These are phyloP conservation scores for Tapirus terrestris DNA, from an alignment of 2,113 vertebrate species.

Conservation along the genomic window DNA sequence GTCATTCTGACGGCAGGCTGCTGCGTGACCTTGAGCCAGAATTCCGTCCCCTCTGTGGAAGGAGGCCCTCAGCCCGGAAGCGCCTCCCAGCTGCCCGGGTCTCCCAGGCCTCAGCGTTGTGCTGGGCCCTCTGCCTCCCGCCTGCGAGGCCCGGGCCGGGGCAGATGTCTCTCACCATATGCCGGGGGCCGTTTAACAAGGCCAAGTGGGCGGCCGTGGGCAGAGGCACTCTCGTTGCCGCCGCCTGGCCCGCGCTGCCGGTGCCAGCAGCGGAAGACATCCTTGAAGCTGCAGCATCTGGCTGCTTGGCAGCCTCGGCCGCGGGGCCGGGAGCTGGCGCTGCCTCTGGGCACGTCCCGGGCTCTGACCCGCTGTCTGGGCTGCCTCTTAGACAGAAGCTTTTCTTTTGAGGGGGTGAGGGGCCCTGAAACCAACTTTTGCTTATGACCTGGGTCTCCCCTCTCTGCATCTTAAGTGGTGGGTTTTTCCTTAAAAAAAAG, in stretches of 20 bases:
- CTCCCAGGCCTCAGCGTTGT: not conserved
- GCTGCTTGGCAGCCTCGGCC: constrained; percentile 88
- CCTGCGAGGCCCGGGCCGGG: constrained; percentile 66
- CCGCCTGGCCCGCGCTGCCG: constrained; percentile 81
- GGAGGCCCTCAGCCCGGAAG: not conserved
- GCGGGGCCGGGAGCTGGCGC: constrained; percentile 87
- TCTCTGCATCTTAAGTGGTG: constrained; percentile 66
- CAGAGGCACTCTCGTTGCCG: constrained; percentile 40
- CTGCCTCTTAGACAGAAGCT: constrained; percentile 84
- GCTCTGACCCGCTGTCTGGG: constrained; percentile 86
- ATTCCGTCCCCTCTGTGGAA: not conserved
- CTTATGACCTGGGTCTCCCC: constrained; percentile 81
- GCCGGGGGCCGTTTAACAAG: constrained; percentile 76
- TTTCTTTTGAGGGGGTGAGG: constrained; percentile 62
- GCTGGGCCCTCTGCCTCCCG: not conserved
- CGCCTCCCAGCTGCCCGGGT: not conserved
- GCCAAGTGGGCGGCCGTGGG: constrained; percentile 69
- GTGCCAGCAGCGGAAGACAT: constrained; percentile 89
- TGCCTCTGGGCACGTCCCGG: constrained; percentile 89
- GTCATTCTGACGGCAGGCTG: not conserved
- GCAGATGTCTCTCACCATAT: constrained; percentile 80
- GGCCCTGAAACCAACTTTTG: constrained; percentile 81
- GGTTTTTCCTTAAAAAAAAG: not conserved
- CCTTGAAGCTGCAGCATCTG: constrained; percentile 91
- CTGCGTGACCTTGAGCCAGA: not conserved